Base-by-base conservation (phyloP, 1,140 invertebrate genomes). In the Gonatopus flavifemur region DNA sequence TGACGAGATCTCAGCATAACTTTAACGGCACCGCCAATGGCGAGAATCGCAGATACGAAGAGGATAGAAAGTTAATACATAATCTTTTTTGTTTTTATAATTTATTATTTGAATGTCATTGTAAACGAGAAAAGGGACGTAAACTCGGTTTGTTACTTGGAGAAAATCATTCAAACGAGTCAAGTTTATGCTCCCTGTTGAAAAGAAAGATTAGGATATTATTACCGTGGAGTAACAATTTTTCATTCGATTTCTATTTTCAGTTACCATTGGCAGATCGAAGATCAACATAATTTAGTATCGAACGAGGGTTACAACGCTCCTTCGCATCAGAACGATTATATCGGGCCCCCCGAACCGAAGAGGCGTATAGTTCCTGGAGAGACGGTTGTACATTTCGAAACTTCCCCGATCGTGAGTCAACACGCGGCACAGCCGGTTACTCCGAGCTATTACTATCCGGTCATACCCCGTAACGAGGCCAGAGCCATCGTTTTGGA, bases 401-500 rank as follows among this genome's bases (percentile, higher is more conserved):
- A 77, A 49, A 57, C 72, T 2, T 66, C 72, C 7, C 64, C 59
- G 7, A 50, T 76, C 10, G 58, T 76, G 13, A 62, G 72, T 31
- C 73, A 75, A 21, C 72, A 70, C 28, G 41, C 68, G 1, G 58
- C 70, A 2, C 72, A 69, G 39, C 63, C 64, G 4, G 63, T 76
- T 9, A 71, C 72, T 19, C 54, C 70, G 2, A 64, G 69, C 38
- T 73, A 73, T 44, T 77, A 75, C 62, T 75, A 76, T 49, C 74
- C 75, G 5, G 69, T 76, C 4, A 74, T 77, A 59, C 70, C 72
- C 0, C 67, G 72, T 50, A 74, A 72, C 15, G 75, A 77, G 65
- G 77, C 70, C 35, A 74, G 80, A 42, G 76, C 74, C n/a, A 71
- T 81, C 50, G 78, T 83, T 36, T 65, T 90, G n/a, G 86, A 88